Evolutionary conservation across 2,113 vertebrate genomes (phyloP).

Genomic region (Seriola rivoliana): DNA sequence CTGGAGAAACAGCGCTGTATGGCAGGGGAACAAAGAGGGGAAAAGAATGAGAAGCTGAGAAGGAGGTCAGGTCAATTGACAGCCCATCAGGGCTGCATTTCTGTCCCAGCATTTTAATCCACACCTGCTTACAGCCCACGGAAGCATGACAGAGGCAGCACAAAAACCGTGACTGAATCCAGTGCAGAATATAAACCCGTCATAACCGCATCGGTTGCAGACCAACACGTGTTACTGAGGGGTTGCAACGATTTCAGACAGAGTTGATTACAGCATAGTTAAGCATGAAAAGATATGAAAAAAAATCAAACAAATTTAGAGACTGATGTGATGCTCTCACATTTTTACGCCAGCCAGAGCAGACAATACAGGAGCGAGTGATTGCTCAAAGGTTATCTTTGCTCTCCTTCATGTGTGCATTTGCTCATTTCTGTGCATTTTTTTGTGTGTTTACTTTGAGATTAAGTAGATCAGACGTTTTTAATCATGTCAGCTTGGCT

Average conservation of each 20-base stretch:
- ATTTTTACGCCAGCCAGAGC: background rate
- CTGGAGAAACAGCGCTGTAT: background rate
- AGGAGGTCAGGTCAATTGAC: slow-evolving; percentile 65
- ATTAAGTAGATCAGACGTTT: slow-evolving; percentile 58
- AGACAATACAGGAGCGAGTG: background rate
- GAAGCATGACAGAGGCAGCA: slow-evolving; percentile 17
- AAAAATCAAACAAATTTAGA: slow-evolving; percentile 2
- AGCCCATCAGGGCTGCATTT: slow-evolving; percentile 39
- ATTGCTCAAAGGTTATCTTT: background rate
- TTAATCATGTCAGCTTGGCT: slow-evolving; percentile 38
- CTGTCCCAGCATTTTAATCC: slow-evolving; percentile 48
- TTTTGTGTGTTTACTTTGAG: background rate
- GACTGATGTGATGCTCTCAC: background rate
- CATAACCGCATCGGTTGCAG: slow-evolving; percentile 8
- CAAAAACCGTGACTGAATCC: slow-evolving; percentile 21
- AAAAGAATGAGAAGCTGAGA: slow-evolving; percentile 29
- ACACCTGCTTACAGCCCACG: slow-evolving; percentile 44
- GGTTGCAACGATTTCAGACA: background rate
- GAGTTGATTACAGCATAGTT: slow-evolving; percentile 11
- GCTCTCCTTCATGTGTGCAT: background rate
- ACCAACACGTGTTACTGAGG: background rate
- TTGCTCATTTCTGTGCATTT: background rate
- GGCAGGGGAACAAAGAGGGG: slow-evolving; percentile 34
- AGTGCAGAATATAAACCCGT: slow-evolving; percentile 41
- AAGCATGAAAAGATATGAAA: background rate